phyloP scores from a whole-genome alignment of 2,797 vertebrate species.

The Megaceryle alcyon region DNA sequence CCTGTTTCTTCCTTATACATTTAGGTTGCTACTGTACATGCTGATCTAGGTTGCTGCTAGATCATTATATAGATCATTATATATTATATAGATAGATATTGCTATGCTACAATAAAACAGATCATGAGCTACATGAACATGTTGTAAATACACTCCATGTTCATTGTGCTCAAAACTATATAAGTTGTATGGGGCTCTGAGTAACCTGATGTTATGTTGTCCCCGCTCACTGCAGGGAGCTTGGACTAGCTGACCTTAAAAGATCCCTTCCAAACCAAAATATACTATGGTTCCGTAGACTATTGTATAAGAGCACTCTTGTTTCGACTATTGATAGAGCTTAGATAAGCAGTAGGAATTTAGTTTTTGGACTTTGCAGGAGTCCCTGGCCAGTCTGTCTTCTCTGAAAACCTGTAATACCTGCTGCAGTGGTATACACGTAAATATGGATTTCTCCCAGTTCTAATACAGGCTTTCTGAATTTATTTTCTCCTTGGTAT shows the following conservation, averaged over 20 bases:
- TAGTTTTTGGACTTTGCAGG: background rate
- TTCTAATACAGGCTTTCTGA: background rate
- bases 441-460: background rate
- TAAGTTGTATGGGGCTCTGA: background rate
- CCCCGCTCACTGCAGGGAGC: background rate
- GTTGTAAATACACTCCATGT: background rate
- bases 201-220: background rate
- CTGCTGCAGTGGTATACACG: fast-evolving
- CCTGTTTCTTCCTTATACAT: background rate
- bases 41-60: background rate
- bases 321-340: background rate
- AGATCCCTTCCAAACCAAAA: background rate
- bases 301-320: background rate
- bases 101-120: background rate
- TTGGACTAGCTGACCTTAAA: background rate
- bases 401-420: background rate
- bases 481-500: background rate
- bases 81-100: too few species aligned
- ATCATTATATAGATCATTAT: too few species aligned
- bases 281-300: background rate
- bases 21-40: background rate
- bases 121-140: background rate
- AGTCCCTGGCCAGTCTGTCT: background rate
- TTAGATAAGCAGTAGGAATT: background rate
- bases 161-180: background rate